These are phyloP conservation scores for Kuschelorhynchus macadamiae DNA, from an alignment of 2,888 invertebrate species.

Conservation along the genomic window DNA sequence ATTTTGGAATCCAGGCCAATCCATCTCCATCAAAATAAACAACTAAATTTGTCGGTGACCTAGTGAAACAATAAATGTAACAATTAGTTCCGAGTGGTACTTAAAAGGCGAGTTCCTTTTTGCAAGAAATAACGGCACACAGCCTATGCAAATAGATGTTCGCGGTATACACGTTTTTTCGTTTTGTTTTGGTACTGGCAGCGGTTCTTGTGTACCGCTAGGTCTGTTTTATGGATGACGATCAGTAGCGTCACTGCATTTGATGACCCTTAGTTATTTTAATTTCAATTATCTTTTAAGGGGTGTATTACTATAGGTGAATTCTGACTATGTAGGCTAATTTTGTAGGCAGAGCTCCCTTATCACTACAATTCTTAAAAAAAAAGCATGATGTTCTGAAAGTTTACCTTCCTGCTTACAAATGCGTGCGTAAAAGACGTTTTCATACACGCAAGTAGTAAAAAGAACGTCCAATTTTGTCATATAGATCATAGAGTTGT, in stretches of 20 bases:
- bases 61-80: conserved; percentile 27
- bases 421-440: no score
- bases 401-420: no score
- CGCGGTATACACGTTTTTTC: conserved; percentile 25
- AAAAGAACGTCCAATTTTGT: no score
- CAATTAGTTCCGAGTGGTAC: conserved; percentile 29
- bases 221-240: conserved; percentile 33
- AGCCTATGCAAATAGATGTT: conserved; percentile 34
- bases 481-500: no score
- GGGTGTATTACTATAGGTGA: no score
- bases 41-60: conserved; percentile 18
- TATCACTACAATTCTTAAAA: no score
- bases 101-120: conserved; percentile 34
- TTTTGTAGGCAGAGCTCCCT: no score
- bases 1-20: background rate
- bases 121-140: conserved; percentile 22
- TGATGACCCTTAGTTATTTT: no score
- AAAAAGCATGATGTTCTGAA: no score
- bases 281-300: no score
- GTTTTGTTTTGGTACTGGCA: conserved; percentile 42
- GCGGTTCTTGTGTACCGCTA: conserved; percentile 47
- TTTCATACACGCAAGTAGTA: no score
- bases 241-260: conserved; percentile 25
- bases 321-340: no score
- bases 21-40: conserved; percentile 11